Evolutionary conservation across 2,888 invertebrate species (phyloP).

Genomic region (Uloborus plumipes): DNA sequence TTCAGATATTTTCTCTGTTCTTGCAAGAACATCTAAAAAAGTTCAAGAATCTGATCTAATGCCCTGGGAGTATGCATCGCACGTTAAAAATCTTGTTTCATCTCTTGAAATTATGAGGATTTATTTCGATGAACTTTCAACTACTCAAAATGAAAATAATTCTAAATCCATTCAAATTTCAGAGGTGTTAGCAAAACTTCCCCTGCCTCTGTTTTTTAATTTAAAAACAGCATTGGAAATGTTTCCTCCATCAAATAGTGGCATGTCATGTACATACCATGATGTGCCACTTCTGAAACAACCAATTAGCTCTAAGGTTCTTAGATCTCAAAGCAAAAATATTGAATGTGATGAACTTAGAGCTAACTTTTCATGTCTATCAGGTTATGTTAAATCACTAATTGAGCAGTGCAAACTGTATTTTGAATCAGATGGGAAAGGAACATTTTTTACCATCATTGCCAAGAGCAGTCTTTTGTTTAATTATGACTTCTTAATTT

Average conservation of each 20-base stretch:
- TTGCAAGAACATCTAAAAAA: neutral
- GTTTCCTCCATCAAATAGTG: slow-evolving; percentile 7
- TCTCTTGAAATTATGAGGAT: neutral
- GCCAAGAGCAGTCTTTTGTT: neutral
- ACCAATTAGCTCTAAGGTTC: neutral
- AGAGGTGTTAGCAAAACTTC: neutral
- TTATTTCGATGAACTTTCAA: neutral
- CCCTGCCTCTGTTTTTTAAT: neutral
- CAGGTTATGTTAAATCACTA: neutral
- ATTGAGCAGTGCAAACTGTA: no score
- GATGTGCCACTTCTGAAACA: neutral
- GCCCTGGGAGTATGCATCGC: neutral
- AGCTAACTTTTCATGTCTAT: neutral
- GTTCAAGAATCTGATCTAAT: neutral
- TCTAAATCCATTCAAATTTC: neutral
- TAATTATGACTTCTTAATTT: no score
- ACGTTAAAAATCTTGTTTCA: neutral
- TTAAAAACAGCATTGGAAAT: slow-evolving; percentile 2
- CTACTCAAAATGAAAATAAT: neutral
- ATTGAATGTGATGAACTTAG: neutral
- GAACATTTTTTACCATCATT: neutral
- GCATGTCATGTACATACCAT: neutral
- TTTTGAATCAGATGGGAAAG: neutral
- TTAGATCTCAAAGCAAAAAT: neutral
- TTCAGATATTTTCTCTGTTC: slow-evolving; percentile 2